Conservation (phyloP, 1,140 invertebrate genomes). For the Teleogryllus occipitalis region DNA sequence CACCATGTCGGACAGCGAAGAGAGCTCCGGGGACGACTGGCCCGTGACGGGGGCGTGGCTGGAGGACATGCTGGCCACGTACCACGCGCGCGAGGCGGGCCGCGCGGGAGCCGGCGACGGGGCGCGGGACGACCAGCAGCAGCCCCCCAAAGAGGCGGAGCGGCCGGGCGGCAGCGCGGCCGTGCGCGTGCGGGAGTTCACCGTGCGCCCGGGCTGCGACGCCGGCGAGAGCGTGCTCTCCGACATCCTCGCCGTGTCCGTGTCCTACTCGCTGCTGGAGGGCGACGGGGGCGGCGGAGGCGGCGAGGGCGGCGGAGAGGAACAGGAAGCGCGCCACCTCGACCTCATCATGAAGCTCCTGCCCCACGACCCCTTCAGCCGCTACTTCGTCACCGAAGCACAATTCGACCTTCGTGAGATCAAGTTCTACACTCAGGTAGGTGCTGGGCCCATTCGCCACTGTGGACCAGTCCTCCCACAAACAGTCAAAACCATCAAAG, state of each 20-base stretch:
- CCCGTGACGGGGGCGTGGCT: conserved; percentile 53
- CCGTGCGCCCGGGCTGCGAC: conserved; percentile 42
- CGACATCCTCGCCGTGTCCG: conserved; percentile 50
- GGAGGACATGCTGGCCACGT: conserved; percentile 43
- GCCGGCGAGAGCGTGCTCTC: conserved; percentile 50
- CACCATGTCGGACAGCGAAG: conserved; percentile 47
- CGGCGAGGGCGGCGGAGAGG: conserved; percentile 19
- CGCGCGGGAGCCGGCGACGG: not conserved
- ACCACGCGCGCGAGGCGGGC: conserved; percentile 33
- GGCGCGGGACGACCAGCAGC: conserved; percentile 30
- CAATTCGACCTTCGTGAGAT: conserved; percentile 75
- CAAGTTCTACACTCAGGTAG: conserved; percentile 70
- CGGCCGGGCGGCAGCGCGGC: conserved; percentile 20
- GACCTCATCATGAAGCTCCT: conserved; percentile 65
- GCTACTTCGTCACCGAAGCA: conserved; percentile 68
- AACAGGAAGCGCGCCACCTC: conserved; percentile 28
- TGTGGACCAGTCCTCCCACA: not conserved
- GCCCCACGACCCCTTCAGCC: conserved; percentile 62
- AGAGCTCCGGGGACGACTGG: conserved; percentile 36
- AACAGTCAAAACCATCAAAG: too few species aligned
- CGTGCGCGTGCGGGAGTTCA: conserved; percentile 41
- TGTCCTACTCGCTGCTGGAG: conserved; percentile 39
- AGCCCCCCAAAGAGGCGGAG: too few species aligned
- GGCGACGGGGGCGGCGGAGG: conserved; percentile 12
- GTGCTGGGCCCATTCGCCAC: conserved; percentile 25